Evolutionary conservation across 2,888 invertebrate species (phyloP).

Genomic region (Mellilla xanthometata): DNA sequence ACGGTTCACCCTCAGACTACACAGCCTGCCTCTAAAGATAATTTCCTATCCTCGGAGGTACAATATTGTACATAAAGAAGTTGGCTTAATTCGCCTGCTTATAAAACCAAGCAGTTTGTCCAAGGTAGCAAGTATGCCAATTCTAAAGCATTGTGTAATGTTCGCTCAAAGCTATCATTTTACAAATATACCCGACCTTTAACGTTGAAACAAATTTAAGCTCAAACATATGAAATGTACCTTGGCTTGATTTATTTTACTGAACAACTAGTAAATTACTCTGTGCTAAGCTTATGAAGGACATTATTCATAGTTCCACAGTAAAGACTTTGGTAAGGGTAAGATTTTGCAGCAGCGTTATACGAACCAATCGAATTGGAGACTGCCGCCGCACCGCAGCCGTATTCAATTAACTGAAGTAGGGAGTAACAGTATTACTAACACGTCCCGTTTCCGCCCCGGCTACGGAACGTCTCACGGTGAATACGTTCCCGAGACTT

Average conservation of each 20-base stretch:
- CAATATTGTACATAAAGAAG: slow-evolving; percentile 17
- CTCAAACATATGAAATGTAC: too few relatives aligned
- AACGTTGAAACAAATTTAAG: background rate
- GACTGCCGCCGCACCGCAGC: slow-evolving; percentile 37
- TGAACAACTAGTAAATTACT: too few relatives aligned
- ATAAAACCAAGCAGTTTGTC: slow-evolving; percentile 10
- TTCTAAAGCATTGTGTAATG: slow-evolving; percentile 1
- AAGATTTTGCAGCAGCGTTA: slow-evolving; percentile 29
- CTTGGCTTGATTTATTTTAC: too few relatives aligned
- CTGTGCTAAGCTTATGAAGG: too few relatives aligned
- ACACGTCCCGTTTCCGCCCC: slow-evolving; percentile 42
- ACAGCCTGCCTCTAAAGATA: slow-evolving; percentile 14
- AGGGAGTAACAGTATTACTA: slow-evolving; percentile 49
- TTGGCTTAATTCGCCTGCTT: slow-evolving; percentile 14
- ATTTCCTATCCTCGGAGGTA: slow-evolving; percentile 16
- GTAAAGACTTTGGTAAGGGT: background rate
- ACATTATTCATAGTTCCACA: too few relatives aligned
- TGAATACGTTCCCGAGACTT: slow-evolving; percentile 41
- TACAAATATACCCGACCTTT: background rate
- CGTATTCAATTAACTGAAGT: slow-evolving; percentile 54
- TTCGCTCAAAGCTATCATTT: background rate
- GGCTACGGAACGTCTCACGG: slow-evolving; percentile 34
- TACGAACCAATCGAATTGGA: slow-evolving; percentile 43
- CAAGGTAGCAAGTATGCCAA: background rate
- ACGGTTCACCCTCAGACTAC: slow-evolving; percentile 16